Evolutionary conservation across 1,140 invertebrate genomes (phyloP), one percentile per base, ranked within the genome.

Genomic region (Ceratosolen fusciceps): DNA sequence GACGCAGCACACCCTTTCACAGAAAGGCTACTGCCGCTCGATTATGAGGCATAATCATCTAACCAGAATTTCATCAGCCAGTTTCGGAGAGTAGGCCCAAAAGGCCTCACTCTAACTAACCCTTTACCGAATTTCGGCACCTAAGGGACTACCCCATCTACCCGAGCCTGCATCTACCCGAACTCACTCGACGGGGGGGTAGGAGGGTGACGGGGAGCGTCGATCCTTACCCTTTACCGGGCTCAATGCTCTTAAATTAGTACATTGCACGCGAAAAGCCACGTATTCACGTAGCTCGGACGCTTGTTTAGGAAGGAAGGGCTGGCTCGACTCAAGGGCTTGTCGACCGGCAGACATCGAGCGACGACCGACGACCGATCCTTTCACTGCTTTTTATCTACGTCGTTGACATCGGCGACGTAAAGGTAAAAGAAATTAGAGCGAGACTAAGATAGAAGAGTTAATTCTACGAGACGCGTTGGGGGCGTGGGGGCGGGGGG

Each of bases 41-140:
- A 86, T 83, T 81, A 85, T 86, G 82, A 24, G 67, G 68, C 74
- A 83, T 84, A 83, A 86, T 86, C 68, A 78, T 84, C 79, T 65
- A 62, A 81, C 78, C 73, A 82, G 82, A 82, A 81, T 85, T 83
- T 82, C 78, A 83, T 65, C 82, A 70, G 81, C 26, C 5, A 9
- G 24, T 47, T 26, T 12, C 24, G 47, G 19, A 31, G 16, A 19
- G 47, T 19, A 31, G 16, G 9, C 3, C 24, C 43, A 24, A 26
- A n/a, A n/a, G n/a, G n/a, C n/a, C n/a, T n/a, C n/a, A n/a, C n/a
- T 9, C 76, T 84, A 34, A 62, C 81, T 74, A 85, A 86, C 84
- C 85, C 83, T 85, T 87, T 84, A 81, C 54, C 29, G 2, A 65
- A 52, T 68, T n/a, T 19, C 37, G 52, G 2, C 19, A 10, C 29